Evolutionary conservation across 2,888 invertebrate genomes (phyloP), one percentile per base, ranked within the genome.

Genomic region (Chironomus riparius): DNA sequence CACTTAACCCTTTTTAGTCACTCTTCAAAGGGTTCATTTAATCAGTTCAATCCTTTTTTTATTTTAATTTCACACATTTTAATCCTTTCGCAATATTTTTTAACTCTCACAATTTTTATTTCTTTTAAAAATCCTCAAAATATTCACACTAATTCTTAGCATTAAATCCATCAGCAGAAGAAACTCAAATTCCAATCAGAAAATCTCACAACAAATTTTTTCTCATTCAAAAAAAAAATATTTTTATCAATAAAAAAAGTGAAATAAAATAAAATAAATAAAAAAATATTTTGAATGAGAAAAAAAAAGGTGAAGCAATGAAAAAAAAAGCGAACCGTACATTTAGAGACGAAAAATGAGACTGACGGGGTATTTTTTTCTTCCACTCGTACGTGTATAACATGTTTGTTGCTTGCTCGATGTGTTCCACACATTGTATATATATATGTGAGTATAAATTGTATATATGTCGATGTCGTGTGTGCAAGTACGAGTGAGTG

Each of bases 321-420:
- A 28, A 10, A 24, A 56, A 21, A 50, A 76, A 76, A 65, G 71
- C 77, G 78, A 78, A 77, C 78, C 78, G 77, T 77, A 78, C 77
- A 78, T 78, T 77, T 78, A 77, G 77, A 78, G 83, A 74, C 74
- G 74, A 74, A 74, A 74, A 74, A 74, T 65, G 74, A 61, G 74
- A 74, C 74, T 74, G 74, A 74, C 28, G 50, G 56, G 56, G 56
- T 56, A 56, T 56, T 21, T 65, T 18, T 65, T 65, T 13, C 21
- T 18, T 65, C 21, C 4, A 13, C 65, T 65, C 65, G 65, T 65
- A 65, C 65, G 65, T 65, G 65, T 65, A 65, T 21, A 65, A 65
- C 65, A 65, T 65, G 65, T 65, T 65, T 65, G 65, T 65, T 65
- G 65, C 65, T 65, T 65, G 65, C 65, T 65, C 24, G 65, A 65